Percentiles rank a stretch among this genome's conserved stretches.
Conservation (phyloP, 2,888 invertebrate genomes). For the Drosophila austrosaltans region DNA sequence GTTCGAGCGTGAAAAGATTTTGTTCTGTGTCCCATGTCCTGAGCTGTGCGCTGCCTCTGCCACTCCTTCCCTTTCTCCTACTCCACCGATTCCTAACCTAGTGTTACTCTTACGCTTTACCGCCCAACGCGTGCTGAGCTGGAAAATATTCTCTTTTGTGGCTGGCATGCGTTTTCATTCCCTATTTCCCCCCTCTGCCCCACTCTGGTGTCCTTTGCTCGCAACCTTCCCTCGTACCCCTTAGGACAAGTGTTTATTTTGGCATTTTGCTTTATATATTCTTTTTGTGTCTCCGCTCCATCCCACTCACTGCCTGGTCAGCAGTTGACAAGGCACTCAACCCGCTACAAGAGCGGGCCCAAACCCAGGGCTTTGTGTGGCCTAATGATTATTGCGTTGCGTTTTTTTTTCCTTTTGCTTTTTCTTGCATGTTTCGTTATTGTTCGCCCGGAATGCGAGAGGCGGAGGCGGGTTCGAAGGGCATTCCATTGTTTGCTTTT, state of each 20-base stretch:
- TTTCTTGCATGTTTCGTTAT: conserved; percentile 29
- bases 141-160: conserved; percentile 74
- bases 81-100: conserved; percentile 45
- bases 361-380: conserved; percentile 51
- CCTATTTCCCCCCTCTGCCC: background rate
- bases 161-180: conserved; percentile 23
- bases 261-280: conserved; percentile 63
- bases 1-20: conserved; percentile 62
- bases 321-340: conserved; percentile 61
- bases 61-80: conserved; percentile 10
- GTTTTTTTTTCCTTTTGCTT: conserved; percentile 22
- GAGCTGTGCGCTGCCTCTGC: conserved; percentile 15
- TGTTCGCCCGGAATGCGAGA: conserved; percentile 34
- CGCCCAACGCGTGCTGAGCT: conserved; percentile 60
- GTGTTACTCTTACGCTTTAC: conserved; percentile 10
- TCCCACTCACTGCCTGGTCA: conserved; percentile 39
- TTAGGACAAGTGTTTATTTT: conserved; percentile 73
- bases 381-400: conserved; percentile 71
- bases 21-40: conserved; percentile 33
- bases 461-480: conserved; percentile 5
- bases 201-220: background rate
- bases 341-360: conserved; percentile 39
- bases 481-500: conserved; percentile 62
- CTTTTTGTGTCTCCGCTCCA: conserved; percentile 22
- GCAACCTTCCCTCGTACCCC: conserved; percentile 5